Base-by-base conservation (phyloP, 2,797 vertebrate genomes). In the Gambelia wislizenii region DNA sequence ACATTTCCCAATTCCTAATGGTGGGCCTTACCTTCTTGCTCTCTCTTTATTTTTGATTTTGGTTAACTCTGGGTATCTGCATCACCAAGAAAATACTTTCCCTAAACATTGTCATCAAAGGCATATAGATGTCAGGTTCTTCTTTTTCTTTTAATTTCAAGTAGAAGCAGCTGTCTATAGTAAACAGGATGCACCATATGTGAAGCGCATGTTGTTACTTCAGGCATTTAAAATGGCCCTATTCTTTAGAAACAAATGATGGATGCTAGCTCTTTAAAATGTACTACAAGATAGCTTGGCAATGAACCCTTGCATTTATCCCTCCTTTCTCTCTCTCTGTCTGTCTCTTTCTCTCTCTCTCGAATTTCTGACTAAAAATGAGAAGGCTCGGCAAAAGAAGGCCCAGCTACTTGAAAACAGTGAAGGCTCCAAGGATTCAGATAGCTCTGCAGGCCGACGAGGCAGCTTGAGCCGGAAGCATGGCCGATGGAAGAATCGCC, bases 331-430 rank as follows among this genome's bases (percentile, higher is more conserved):
- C 87, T 54, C 54, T 81, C 52, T 9, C 42, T 56, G 2, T 1
- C 69, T 47, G 2, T 1, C 69, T 47, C 13, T 80, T 83, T 22
- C 30, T 95, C 33, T 92, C 9, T 61, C 13, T 22, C 39, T 89
- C 79, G 4, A 79, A 67, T 81, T 59, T 85, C 77, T 87, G 3
- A 74, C 5, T 54, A 93, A 86, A 84, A 84, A 88, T 42, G 39
- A 91, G 92, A 96, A 99, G 98, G 98, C 97, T 84, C 98, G 97
- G 87, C 98, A 98, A 86, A 97, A 98, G 52, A 98, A 98, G 59
- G 98, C 98, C 5, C 98, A 98, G 82, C 97, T 98, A 47, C 98
- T 98, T 0, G 98, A 99, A 95, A 98, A 98, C 91, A 97, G 98
- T 0, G 98, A 98, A 22, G 93, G 97, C 76, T 98, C 98, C 93